Base-by-base conservation (phyloP, 2,797 vertebrate species). In the Muscicapa striata region DNA sequence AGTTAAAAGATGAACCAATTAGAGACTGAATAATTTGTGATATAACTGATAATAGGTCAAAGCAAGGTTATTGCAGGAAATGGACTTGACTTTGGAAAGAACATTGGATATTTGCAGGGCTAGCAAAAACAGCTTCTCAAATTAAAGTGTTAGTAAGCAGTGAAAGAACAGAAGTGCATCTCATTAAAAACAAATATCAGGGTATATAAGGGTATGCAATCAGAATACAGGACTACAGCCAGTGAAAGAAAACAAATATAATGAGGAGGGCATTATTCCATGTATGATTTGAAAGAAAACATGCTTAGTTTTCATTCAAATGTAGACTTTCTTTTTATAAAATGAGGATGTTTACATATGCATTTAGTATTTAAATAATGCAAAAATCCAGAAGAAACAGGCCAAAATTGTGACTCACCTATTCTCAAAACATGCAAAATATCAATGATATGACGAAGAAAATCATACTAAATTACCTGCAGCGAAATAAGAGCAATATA, bases 41-140 rank as follows among this genome's bases (percentile, higher is more conserved):
- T 94, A 91, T 81, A 96, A 94, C 72, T 92, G 89, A 84, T 95
- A 94, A 95, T 78, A 96, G 89, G 94, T 95, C 93, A 97, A 87
- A 93, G 90, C 72, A 97, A 96, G 92, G 95, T 95, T 95, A 93
- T 72, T 91, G 62, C 58, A 89, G 89, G 94, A 97, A 97, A 96
- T 84, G 73, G 92, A 89, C 89, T 95, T 94, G 95, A 94, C 96
- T 95, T 97, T 96, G 89, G 66, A 89, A 95, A 92, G 94, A 94
- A 91, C 89, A 91, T 78, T 89, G 90, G 68, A 73, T 95, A 92
- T 92, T 92, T 97, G 95, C 90, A 89, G 76, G 84, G 93, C 75
- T 81, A 92, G 93, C 77, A 16, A 77, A 93, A 96, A 83, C 75
- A 73, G 41, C 59, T 84, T 91, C 87, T 89, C 78, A 96, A 95